phyloP scores from a whole-genome alignment of 2,113 vertebrate genomes.

The Scatophagus argus region DNA sequence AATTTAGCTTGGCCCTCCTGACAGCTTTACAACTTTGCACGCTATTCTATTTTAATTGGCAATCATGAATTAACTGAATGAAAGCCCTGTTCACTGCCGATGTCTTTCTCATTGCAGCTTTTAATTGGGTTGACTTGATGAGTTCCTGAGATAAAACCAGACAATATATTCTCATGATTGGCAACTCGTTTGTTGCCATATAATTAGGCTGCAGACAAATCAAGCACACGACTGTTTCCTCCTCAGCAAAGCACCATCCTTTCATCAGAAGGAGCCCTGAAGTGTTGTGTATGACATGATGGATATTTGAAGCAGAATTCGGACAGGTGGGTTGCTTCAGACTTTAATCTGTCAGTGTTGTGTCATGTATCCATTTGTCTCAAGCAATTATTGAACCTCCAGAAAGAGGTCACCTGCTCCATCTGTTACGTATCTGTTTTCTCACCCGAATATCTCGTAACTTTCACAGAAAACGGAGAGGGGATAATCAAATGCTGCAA shows the following conservation, averaged over 20 bases:
- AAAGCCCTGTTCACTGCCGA: constrained; percentile 75
- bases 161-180: constrained; percentile 85
- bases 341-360: constrained; percentile 6
- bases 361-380: constrained; percentile 15
- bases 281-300: background rate
- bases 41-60: constrained; percentile 87
- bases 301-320: background rate
- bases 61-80: constrained; percentile 87
- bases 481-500: constrained; percentile 23
- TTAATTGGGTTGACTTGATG: constrained; percentile 87
- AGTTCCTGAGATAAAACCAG: constrained; percentile 83
- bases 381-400: constrained; percentile 14
- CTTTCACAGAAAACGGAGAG: constrained; percentile 4
- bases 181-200: constrained; percentile 84
- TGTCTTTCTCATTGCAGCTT: constrained; percentile 80
- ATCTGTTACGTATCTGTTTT: background rate
- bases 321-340: background rate
- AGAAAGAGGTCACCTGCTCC: background rate
- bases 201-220: constrained; percentile 82
- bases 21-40: constrained; percentile 84
- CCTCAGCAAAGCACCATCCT: constrained; percentile 37
- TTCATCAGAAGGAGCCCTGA: constrained; percentile 28
- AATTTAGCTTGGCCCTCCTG: constrained; percentile 82
- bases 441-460: background rate
- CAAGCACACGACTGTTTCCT: constrained; percentile 66